phyloP scores from a whole-genome alignment of 2,113 vertebrate genomes.

The Pogonocichla stellata region DNA sequence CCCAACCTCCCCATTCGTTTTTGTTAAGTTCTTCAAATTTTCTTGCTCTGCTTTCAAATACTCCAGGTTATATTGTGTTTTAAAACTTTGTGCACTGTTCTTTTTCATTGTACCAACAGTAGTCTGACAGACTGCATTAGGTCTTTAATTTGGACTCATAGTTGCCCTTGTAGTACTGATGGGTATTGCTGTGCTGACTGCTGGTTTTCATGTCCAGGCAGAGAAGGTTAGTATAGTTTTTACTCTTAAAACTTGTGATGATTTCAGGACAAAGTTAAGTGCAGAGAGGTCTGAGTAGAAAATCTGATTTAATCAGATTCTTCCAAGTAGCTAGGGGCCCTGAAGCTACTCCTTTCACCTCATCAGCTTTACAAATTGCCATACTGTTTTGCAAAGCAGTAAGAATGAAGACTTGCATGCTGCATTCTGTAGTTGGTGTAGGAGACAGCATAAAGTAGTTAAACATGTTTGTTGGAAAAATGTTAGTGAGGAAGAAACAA shows the following conservation, averaged over 20 bases:
- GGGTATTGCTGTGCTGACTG: not conserved
- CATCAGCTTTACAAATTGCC: not conserved
- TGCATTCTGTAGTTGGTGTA: not conserved
- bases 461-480: not conserved
- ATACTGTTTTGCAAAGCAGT: not conserved
- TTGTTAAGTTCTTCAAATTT: not conserved
- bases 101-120: not conserved
- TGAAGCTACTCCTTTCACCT: not conserved
- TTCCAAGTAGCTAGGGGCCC: not conserved
- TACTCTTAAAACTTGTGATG: not conserved
- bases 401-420: not conserved
- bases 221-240: not conserved
- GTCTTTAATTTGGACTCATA: not conserved
- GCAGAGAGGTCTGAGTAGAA: not conserved
- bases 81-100: not conserved
- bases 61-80: not conserved
- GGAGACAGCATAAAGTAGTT: not conserved
- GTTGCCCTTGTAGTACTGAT: not conserved
- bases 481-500: not conserved
- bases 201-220: not conserved
- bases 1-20: accelerated
- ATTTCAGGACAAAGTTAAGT: not conserved
- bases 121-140: not conserved
- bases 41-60: not conserved
- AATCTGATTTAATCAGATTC: not conserved